Conservation (phyloP, 2,888 invertebrate species). For the Bhutanitis thaidina region DNA sequence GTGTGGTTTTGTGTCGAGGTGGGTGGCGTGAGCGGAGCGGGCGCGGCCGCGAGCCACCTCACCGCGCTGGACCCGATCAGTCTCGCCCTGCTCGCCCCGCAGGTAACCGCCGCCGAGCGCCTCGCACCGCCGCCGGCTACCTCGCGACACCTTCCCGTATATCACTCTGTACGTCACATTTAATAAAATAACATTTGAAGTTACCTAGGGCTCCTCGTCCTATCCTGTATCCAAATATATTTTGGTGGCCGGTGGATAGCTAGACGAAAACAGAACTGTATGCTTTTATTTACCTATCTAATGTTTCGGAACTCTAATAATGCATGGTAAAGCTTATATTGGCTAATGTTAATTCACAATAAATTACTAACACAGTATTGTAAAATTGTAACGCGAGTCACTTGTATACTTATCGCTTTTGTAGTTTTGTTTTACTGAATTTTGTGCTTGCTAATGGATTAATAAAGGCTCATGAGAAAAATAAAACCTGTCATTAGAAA, state of each 20-base stretch:
- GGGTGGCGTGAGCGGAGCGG: constrained; percentile 79
- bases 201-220: constrained; percentile 31
- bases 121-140: constrained; percentile 24
- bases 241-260: constrained; percentile 69
- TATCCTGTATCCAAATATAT: constrained; percentile 35
- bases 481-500: neutral
- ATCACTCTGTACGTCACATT: constrained; percentile 24
- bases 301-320: constrained; percentile 46
- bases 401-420: constrained; percentile 13
- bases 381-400: constrained; percentile 5
- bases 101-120: constrained; percentile 65
- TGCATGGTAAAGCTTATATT: constrained; percentile 64
- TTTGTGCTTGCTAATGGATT: constrained; percentile 15
- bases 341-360: constrained; percentile 39
- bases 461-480: neutral
- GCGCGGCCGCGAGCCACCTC: constrained; percentile 77
- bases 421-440: constrained; percentile 8
- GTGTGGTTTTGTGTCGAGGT: constrained; percentile 81
- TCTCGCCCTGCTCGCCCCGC: constrained; percentile 77
- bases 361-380: constrained; percentile 12
- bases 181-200: constrained; percentile 29
- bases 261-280: constrained; percentile 57
- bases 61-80: constrained; percentile 79
- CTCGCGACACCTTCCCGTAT: constrained; percentile 27
- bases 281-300: constrained; percentile 54